Evolutionary conservation across 2,797 vertebrate species (phyloP), one percentile per base, ranked within the genome.

Genomic region (Uromys caudimaculatus): DNA sequence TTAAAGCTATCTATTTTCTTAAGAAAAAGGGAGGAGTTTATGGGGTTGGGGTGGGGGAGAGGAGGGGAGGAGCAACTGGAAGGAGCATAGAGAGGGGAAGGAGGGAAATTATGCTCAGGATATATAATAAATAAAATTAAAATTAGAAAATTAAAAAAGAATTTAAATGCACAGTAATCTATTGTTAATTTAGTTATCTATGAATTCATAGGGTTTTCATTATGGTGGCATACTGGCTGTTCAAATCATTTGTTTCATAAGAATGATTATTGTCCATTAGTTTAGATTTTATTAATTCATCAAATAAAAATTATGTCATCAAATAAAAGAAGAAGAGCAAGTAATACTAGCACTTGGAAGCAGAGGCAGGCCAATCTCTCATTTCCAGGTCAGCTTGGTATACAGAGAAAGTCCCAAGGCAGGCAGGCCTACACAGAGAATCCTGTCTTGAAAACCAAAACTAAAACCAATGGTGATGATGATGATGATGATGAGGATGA

Each of bases 271-370:
- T 19, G 75, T 58, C 17, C 27, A 93, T 82, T 93, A 24, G 0
- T 91, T 81, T 93, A 21, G 84, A 90, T 81, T 69, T 95, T 93
- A 76, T 75, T 75, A 91, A 60, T 71, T 44, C 85, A 32, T 93
- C 60, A 94, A 85, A 89, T 71, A 29, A 91, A 94, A 83, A n/a
- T 81, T 41, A 89, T 94, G 44, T 6, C 14, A 78, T 77, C 21
- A 96, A 84, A 71, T 94, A 95, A 96, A 44, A 44, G 44, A 95
- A 95, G n/a, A 52, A 73, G 69, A 73, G 38, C 69, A 73, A 41
- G 69, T 41, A 24, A 38, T 41, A 4, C 19, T n/a, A 41, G 38
- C 19, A 73, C 44, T 44, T 44, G 44, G 44, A 44, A 44, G 44
- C 44, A 44, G 44, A 44, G 44, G 44, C 44, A 44, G 44, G 44